These are phyloP conservation scores for Oostethus manadensis DNA, from an alignment of 2,113 vertebrate genomes.

Conservation along the genomic window DNA sequence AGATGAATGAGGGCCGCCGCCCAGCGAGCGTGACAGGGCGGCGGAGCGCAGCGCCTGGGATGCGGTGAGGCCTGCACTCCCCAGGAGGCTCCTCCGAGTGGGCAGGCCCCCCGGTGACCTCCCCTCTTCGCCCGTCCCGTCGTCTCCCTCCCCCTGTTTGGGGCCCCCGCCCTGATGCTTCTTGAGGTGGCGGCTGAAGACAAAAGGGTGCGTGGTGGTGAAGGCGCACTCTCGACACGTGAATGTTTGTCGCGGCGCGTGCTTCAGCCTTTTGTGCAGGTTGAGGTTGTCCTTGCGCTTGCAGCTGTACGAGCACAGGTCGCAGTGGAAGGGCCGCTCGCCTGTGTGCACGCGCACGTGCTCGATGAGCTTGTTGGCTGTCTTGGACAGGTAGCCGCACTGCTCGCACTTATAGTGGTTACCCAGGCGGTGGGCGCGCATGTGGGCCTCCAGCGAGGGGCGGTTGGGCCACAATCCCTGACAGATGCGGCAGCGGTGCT, in stretches of 20 bases:
- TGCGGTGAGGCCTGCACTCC: constrained; percentile 82
- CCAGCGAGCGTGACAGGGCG: constrained; percentile 82
- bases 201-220: constrained; percentile 96
- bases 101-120: constrained; percentile 48
- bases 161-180: constrained; percentile 86
- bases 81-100: constrained; percentile 7
- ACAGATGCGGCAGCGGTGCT: constrained; percentile 99
- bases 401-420: constrained; percentile 99
- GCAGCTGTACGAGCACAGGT: constrained; percentile 99
- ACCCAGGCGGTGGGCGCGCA: constrained; percentile 94
- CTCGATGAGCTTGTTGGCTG: constrained; percentile 99
- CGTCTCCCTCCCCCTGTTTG: constrained; percentile 68
- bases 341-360: constrained; percentile 98
- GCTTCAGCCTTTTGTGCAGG: constrained; percentile 99
- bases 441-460: constrained; percentile 95
- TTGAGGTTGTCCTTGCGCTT: constrained; percentile 99
- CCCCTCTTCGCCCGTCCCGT: constrained; percentile 66
- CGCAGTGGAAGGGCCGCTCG: constrained; percentile 99
- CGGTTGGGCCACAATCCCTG: constrained; percentile 93
- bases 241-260: constrained; percentile 93
- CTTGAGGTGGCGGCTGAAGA: constrained; percentile 97
- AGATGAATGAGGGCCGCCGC: constrained; percentile 58
- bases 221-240: constrained; percentile 94
- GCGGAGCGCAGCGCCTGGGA: constrained; percentile 97
- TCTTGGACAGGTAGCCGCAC: constrained; percentile 99